Percentiles rank a stretch among this genome's conserved stretches.
phyloP scores from a whole-genome alignment of 2,797 vertebrate genomes.

The Selene dorsalis region DNA sequence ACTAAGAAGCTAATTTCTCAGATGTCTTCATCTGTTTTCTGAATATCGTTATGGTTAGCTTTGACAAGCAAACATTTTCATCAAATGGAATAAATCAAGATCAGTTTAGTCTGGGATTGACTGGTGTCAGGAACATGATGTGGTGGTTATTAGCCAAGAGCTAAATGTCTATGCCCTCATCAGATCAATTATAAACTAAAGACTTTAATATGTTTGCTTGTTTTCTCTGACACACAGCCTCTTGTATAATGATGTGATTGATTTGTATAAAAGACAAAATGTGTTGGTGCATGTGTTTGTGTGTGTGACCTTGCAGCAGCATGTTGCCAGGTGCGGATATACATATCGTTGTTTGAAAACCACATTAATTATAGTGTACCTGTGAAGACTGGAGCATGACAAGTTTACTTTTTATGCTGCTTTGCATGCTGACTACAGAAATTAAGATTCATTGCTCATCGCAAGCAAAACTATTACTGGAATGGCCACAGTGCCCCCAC shows the following conservation, averaged over 20 bases:
- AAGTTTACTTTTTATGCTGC: slow-evolving; percentile 29
- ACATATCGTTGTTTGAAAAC: slow-evolving; percentile 25
- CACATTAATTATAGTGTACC: slow-evolving; percentile 24
- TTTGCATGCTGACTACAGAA: slow-evolving; percentile 17
- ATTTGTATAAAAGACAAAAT: not conserved
- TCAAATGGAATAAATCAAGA: slow-evolving; percentile 47
- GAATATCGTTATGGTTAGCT: not conserved
- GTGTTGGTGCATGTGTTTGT: slow-evolving; percentile 1
- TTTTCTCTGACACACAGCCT: slow-evolving; percentile 6
- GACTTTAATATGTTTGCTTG: slow-evolving; percentile 28
- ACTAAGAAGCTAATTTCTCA: not conserved
- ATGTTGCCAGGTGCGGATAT: slow-evolving; percentile 32
- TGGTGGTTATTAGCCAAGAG: slow-evolving; percentile 15
- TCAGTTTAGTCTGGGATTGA: slow-evolving; percentile 18
- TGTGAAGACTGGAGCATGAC: slow-evolving; percentile 1
- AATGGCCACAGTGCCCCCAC: slow-evolving; percentile 7
- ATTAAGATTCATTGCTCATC: slow-evolving; percentile 33
- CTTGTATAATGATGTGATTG: slow-evolving; percentile 5
- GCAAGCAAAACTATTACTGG: slow-evolving; percentile 3
- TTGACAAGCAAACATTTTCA: slow-evolving; percentile 6
- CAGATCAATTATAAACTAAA: slow-evolving; percentile 60
- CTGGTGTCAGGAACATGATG: slow-evolving; percentile 23
- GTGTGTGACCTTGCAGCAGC: slow-evolving; percentile 9
- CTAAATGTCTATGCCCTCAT: slow-evolving; percentile 17
- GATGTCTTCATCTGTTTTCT: slow-evolving; percentile 16